Percentiles rank a stretch among this genome's conserved stretches.
phyloP scores from a whole-genome alignment of 2,113 vertebrate genomes.

The Podarcis muralis region DNA sequence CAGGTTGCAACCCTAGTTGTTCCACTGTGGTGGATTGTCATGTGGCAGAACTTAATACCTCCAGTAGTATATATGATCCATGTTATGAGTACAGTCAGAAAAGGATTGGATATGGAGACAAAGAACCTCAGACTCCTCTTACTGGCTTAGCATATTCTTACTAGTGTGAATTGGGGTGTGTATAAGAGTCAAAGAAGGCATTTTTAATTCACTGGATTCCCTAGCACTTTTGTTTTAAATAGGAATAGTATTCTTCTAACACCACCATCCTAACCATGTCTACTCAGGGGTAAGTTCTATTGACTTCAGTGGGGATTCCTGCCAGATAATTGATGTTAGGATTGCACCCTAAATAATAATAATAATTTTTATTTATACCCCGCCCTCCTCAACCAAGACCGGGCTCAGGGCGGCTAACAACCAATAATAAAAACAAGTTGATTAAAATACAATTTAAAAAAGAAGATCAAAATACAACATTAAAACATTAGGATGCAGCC shows the following conservation, averaged over 20 bases:
- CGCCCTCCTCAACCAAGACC: too few relatives aligned
- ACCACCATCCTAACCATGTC: too few relatives aligned
- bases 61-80: neutral
- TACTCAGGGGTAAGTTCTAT: too few relatives aligned
- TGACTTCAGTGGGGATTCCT: too few relatives aligned
- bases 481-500: too few relatives aligned
- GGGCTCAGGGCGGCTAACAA: too few relatives aligned
- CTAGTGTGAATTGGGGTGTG: neutral
- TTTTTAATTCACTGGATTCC: neutral
- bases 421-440: too few relatives aligned
- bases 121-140: conserved; percentile 9
- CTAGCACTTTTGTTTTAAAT: neutral
- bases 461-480: too few relatives aligned
- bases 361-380: too few relatives aligned
- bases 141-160: neutral
- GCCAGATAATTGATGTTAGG: too few relatives aligned
- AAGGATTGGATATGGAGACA: neutral
- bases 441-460: too few relatives aligned
- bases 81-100: neutral
- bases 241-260: too few relatives aligned
- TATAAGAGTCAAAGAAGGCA: neutral
- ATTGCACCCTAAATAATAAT: neutral
- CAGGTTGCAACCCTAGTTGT: neutral
- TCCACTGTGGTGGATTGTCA: neutral
- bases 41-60: neutral